These are phyloP conservation scores for Takifugu bimaculatus DNA, from an alignment of 2,113 vertebrate species.

Conservation along the genomic window DNA sequence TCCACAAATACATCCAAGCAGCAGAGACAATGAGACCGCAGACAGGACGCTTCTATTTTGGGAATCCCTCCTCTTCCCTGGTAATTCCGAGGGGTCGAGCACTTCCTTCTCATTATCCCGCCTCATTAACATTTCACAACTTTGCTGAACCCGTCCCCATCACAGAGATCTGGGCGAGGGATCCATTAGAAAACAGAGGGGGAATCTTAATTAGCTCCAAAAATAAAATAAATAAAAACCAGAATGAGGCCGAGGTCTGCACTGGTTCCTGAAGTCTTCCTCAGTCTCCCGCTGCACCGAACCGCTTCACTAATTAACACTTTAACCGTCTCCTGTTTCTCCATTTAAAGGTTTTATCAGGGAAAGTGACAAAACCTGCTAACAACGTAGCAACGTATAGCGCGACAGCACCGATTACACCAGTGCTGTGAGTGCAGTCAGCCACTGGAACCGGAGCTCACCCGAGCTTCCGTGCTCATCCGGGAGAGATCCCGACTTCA, in stretches of 20 bases:
- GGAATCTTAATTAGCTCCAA: not conserved
- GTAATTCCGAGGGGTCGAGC: constrained; percentile 1
- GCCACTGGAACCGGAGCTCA: constrained; percentile 39
- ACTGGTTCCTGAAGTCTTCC: not conserved
- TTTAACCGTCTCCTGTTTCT: too few species aligned
- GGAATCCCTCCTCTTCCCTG: constrained; percentile 6
- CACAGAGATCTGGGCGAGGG: constrained; percentile 3
- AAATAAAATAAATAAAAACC: not conserved
- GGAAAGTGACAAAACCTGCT: too few species aligned
- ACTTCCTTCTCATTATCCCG: constrained; percentile 7
- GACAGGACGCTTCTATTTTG: not conserved
- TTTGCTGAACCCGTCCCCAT: not conserved
- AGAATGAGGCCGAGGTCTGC: constrained; percentile 1
- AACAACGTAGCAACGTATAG: too few species aligned
- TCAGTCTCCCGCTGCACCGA: not conserved
- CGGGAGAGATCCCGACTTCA: constrained; percentile 6
- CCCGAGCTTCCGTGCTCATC: constrained; percentile 27
- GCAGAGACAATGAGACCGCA: constrained; percentile 4
- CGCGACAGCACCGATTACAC: too few species aligned
- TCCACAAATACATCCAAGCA: constrained; percentile 25
- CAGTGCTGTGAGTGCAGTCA: not conserved
- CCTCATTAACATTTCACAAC: constrained; percentile 16
- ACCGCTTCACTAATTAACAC: not conserved
- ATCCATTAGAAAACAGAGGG: constrained; percentile 18
- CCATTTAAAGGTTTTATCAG: too few species aligned